Percentiles rank a stretch among this genome's conserved stretches.
Conservation (phyloP, 2,888 invertebrate species). For the Drymonia ruficornis region DNA sequence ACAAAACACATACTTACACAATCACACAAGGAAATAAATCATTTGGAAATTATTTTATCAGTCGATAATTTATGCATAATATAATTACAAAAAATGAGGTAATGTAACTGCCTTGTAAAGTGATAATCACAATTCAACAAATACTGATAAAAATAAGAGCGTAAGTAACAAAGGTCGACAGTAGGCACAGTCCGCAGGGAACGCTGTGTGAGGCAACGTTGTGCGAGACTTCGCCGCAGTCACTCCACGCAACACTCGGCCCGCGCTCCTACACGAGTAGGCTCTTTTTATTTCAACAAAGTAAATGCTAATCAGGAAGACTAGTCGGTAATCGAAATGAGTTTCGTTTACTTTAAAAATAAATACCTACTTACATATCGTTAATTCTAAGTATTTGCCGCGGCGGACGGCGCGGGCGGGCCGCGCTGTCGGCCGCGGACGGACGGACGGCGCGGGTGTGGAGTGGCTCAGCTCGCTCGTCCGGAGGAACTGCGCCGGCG, state of each 20-base stretch:
- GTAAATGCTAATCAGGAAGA: constrained; percentile 26
- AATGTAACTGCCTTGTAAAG: constrained; percentile 76
- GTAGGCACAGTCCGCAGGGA: constrained; percentile 54
- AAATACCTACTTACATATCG: constrained; percentile 2
- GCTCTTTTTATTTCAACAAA: constrained; percentile 2
- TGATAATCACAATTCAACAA: constrained; percentile 78
- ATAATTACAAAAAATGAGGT: constrained; percentile 78
- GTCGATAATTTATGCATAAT: constrained; percentile 79
- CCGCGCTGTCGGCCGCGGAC: too few relatives aligned
- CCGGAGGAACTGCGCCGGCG: constrained; percentile 33
- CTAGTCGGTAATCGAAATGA: constrained; percentile 18
- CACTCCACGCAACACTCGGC: constrained; percentile 38
- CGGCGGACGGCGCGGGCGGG: too few relatives aligned
- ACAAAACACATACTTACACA: constrained; percentile 67
- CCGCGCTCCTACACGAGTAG: constrained; percentile 2
- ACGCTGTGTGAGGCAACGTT: constrained; percentile 79
- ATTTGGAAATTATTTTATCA: constrained; percentile 82
- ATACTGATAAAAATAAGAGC: constrained; percentile 78
- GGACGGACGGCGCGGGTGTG: constrained; percentile 32
- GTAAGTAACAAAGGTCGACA: constrained; percentile 44
- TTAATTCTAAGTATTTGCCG: constrained; percentile 3
- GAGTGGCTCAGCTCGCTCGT: constrained; percentile 52
- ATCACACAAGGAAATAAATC: constrained; percentile 80
- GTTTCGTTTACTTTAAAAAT: constrained; percentile 5
- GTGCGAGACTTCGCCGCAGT: constrained; percentile 62